Evolutionary conservation across 2,797 vertebrate species (phyloP).

Genomic region (Gymnodraco acuticeps): DNA sequence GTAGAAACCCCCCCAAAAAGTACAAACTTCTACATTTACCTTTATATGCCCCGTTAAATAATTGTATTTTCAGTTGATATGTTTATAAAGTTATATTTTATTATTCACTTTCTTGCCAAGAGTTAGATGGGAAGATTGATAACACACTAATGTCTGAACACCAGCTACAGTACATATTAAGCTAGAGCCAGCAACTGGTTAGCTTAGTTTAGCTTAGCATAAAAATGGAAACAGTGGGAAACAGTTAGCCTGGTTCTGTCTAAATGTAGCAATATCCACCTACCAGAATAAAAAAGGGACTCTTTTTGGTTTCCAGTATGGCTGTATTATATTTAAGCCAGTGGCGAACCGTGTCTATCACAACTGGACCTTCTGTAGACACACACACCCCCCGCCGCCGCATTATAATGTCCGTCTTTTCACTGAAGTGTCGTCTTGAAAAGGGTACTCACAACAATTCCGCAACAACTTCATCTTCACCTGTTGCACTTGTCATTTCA

Average conservation of each 20-base stretch:
- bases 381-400: too few species aligned
- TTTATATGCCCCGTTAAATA: not conserved
- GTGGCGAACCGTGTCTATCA: too few species aligned
- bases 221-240: not conserved
- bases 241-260: not conserved
- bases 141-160: not conserved
- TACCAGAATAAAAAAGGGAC: not conserved
- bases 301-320: not conserved
- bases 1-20: too few species aligned
- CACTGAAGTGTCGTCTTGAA: too few species aligned
- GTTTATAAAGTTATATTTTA: not conserved
- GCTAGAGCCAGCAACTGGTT: not conserved
- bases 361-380: too few species aligned
- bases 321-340: not conserved
- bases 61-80: not conserved
- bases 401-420: too few species aligned
- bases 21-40: too few species aligned
- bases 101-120: not conserved
- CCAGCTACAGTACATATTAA: not conserved
- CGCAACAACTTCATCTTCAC: too few species aligned
- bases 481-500: too few species aligned
- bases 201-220: not conserved
- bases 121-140: not conserved
- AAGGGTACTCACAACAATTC: too few species aligned
- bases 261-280: not conserved